Evolutionary conservation across 2,797 vertebrate species (phyloP), one percentile per base, ranked within the genome.

Genomic region (Scomberomorus guttatus): DNA sequence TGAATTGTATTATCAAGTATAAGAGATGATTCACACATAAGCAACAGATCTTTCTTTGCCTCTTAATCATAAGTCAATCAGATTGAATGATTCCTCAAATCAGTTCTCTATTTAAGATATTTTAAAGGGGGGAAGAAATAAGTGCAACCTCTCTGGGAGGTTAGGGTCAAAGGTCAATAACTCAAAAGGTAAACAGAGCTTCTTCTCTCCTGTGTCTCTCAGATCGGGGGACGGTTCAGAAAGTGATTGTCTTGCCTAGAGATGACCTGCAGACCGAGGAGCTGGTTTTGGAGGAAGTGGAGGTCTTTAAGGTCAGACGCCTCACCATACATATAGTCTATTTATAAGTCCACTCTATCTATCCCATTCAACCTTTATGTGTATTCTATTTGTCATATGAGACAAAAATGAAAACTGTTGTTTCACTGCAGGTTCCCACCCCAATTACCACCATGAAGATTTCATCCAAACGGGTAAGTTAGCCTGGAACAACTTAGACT

Each of bases 401-500:
- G 32, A 59, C 9, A 22, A 48, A 52, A 55, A 64, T 37, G 52
- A 68, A 55, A 50, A n/a, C 25, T 37, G 11, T 24, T 56, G 2
- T 3, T 54, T 85, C 20, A 32, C 82, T 92, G 58, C 87, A 99
- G 98, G 94, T 98, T 65, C 97, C 98, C 6, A 97, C 96, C 1
- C 90, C 98, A 15, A 97, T 99, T 74, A 99, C 97, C 85, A 98
- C 97, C 0, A 99, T 99, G 98, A 99, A 97, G 93, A 99, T 99
- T 88, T 99, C 98, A 77, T 99, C 98, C 27, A 99, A 99, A 94
- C 93, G 98, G 93, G 98, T 99, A 93, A 93, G 97, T 94, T 70
- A 6, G 4, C 9, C 56, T 24, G 15, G n/a, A 69, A 14, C 25
- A 57, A 44, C 9, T 63, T 50, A 3, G 67, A n/a, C 24, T 55